phyloP scores from a whole-genome alignment of 2,888 invertebrate species.

The Ornithoptera alexandrae region DNA sequence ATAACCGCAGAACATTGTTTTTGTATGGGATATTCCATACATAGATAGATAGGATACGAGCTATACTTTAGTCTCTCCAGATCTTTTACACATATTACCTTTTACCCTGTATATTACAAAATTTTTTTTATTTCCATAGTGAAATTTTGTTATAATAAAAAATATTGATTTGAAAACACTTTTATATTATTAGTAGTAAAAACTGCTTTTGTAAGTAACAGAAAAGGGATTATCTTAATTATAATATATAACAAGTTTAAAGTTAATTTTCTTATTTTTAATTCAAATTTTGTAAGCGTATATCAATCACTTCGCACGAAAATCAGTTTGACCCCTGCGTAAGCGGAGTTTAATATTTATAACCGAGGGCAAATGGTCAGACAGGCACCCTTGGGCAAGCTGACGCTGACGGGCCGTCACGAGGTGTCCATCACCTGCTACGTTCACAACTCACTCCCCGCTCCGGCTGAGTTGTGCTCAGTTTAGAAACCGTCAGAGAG shows the following conservation, averaged over 20 bases:
- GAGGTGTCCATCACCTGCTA: slow-evolving; percentile 69
- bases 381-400: slow-evolving; percentile 43
- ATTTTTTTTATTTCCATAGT: too few species aligned
- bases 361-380: slow-evolving; percentile 51
- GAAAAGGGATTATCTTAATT: background rate
- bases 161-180: too few species aligned
- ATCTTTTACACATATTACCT: too few species aligned
- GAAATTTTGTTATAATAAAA: too few species aligned
- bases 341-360: slow-evolving; percentile 35
- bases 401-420: slow-evolving; percentile 58
- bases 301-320: slow-evolving; percentile 16
- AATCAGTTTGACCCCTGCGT: slow-evolving; percentile 26
- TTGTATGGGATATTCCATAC: too few species aligned
- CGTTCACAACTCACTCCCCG: slow-evolving; percentile 45
- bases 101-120: too few species aligned
- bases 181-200: too few species aligned
- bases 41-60: too few species aligned
- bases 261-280: background rate
- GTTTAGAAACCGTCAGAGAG: slow-evolving; percentile 68
- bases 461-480: slow-evolving; percentile 59
- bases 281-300: slow-evolving; percentile 11
- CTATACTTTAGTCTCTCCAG: too few species aligned
- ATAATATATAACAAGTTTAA: background rate
- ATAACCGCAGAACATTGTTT: too few species aligned
- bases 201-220: background rate